Conservation (phyloP, 2,888 invertebrate species). For the Lamproptera curius region DNA sequence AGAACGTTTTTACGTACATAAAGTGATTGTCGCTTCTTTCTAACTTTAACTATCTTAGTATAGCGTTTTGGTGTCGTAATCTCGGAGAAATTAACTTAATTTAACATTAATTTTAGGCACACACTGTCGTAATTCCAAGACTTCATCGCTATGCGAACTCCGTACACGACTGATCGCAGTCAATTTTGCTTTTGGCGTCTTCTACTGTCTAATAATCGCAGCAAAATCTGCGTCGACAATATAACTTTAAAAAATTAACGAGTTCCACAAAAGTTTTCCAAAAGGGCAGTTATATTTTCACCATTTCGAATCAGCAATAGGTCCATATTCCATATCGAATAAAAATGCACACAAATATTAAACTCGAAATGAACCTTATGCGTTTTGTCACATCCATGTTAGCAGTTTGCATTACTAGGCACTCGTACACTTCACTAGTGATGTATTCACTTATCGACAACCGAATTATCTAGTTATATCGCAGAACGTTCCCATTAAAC, state of each 20-base stretch:
- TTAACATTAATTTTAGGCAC: constrained; percentile 38
- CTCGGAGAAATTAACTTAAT: constrained; percentile 43
- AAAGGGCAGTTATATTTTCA: too few relatives aligned
- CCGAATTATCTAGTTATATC: too few relatives aligned
- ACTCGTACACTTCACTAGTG: too few relatives aligned
- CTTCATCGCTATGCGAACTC: constrained; percentile 25
- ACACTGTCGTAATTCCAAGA: constrained; percentile 28
- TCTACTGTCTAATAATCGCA: constrained; percentile 26
- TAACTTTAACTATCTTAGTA: constrained; percentile 36
- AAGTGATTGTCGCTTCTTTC: constrained; percentile 18
- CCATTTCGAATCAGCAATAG: too few relatives aligned
- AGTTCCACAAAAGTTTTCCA: background rate
- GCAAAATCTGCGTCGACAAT: constrained; percentile 18
- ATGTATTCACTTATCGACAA: too few relatives aligned
- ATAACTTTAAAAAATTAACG: too few relatives aligned
- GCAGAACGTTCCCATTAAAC: too few relatives aligned
- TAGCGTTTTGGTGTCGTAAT: constrained; percentile 69
- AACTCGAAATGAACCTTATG: too few relatives aligned
- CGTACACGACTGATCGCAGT: constrained; percentile 17
- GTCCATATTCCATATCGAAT: too few relatives aligned
- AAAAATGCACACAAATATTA: too few relatives aligned
- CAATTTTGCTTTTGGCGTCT: constrained; percentile 24
- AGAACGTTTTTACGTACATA: constrained; percentile 20
- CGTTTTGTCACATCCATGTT: too few relatives aligned
- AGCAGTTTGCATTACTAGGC: too few relatives aligned